Percentiles rank a stretch among this genome's conserved stretches.
phyloP scores from a whole-genome alignment of 2,113 vertebrate species.

The Hippolais icterina region DNA sequence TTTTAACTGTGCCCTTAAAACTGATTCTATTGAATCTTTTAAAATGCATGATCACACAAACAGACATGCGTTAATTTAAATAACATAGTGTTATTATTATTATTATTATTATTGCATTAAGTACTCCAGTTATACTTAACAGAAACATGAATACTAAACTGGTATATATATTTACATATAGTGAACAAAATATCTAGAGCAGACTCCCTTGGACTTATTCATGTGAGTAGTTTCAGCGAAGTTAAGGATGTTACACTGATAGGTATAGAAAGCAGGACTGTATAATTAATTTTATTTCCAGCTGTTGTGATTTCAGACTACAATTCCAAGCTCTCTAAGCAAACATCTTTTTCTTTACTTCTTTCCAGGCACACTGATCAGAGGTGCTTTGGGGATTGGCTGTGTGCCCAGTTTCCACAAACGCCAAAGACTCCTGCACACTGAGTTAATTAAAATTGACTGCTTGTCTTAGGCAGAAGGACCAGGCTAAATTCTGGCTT shows the following conservation, averaged over 20 bases:
- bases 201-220: not conserved
- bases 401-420: slow-evolving; percentile 71
- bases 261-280: not conserved
- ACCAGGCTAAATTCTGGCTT: slow-evolving; percentile 60
- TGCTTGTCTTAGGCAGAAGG: slow-evolving; percentile 75
- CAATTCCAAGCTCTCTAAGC: slow-evolving; percentile 37
- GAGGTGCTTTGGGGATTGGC: slow-evolving; percentile 69
- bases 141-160: not conserved
- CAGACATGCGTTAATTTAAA: not conserved
- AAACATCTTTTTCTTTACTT: slow-evolving; percentile 63
- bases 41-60: not conserved
- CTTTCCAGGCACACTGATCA: slow-evolving; percentile 73
- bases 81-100: not conserved
- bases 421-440: slow-evolving; percentile 66
- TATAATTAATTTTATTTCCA: slow-evolving; percentile 62
- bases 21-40: not conserved
- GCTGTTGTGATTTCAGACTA: slow-evolving; percentile 32
- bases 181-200: not conserved
- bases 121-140: not conserved
- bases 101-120: not conserved
- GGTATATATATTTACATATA: not conserved
- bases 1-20: not conserved
- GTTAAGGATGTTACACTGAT: not conserved
- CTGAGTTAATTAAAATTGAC: slow-evolving; percentile 84
- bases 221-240: not conserved